A percentile compares a stretch with the other conserved stretches of the same genome.
Conservation (phyloP, 2,888 invertebrate genomes). For the Tholera decimalis region DNA sequence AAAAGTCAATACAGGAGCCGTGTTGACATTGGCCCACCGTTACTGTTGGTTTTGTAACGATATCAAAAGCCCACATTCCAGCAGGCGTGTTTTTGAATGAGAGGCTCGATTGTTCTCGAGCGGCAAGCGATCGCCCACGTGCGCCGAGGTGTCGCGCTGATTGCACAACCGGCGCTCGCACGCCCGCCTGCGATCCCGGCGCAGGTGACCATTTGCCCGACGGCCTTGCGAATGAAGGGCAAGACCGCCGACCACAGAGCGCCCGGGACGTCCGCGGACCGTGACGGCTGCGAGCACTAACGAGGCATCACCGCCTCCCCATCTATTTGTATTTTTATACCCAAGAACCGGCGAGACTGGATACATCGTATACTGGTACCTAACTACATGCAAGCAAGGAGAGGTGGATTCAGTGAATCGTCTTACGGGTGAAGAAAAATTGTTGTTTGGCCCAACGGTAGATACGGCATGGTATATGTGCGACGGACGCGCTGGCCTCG, state of each 20-base stretch:
- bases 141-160: conserved; percentile 75
- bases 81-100: conserved; percentile 79
- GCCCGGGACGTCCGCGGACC: conserved; percentile 65
- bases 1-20: conserved; percentile 80
- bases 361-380: conserved; percentile 28
- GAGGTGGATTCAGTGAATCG: conserved; percentile 68
- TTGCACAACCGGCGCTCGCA: conserved; percentile 79
- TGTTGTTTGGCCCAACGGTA: conserved; percentile 56
- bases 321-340: conserved; percentile 46
- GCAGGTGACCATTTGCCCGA: conserved; percentile 79
- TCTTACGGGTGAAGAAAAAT: conserved; percentile 63
- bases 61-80: conserved; percentile 88
- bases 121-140: conserved; percentile 78
- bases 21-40: conserved; percentile 89
- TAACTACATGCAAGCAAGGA: conserved; percentile 62
- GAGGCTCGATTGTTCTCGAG: conserved; percentile 85
- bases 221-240: conserved; percentile 79
- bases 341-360: conserved; percentile 59
- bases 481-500: conserved; percentile 80
- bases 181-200: conserved; percentile 64
- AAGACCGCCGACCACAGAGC: conserved; percentile 59
- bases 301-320: conserved; percentile 54
- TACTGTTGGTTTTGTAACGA: conserved; percentile 87
- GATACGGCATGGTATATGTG: conserved; percentile 59
- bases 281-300: conserved; percentile 67